phyloP scores from a whole-genome alignment of 2,113 vertebrate species.

The Ammodytes marinus region DNA sequence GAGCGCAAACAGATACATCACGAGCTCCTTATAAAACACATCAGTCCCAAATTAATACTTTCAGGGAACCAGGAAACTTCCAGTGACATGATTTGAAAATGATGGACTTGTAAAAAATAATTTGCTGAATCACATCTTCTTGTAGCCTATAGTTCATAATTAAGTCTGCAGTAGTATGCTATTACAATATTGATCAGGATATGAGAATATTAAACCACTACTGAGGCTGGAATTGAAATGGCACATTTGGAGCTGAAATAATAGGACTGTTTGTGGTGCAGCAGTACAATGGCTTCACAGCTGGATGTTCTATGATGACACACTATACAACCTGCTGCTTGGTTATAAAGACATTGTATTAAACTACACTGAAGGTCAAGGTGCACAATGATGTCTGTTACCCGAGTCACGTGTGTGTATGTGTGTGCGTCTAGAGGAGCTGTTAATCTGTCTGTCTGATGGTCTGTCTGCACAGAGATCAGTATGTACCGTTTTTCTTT shows the following conservation, averaged over 20 bases:
- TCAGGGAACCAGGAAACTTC: neutral
- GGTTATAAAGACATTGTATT: neutral
- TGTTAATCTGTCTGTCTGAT: slow-evolving; percentile 46
- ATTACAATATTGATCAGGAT: neutral
- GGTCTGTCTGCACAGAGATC: slow-evolving; percentile 27
- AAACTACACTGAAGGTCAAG: slow-evolving; percentile 7
- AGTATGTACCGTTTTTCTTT: slow-evolving; percentile 13
- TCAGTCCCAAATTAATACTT: neutral
- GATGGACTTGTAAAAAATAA: neutral
- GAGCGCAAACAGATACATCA: neutral
- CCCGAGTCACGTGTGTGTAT: neutral
- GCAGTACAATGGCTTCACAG: neutral
- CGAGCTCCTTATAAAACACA: no score
- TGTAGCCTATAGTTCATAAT: neutral
- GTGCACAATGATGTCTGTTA: neutral
- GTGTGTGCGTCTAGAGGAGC: neutral
- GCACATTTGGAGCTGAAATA: no score
- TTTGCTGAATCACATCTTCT: neutral
- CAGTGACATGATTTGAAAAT: neutral
- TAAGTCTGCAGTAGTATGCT: neutral
- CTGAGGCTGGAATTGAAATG: no score
- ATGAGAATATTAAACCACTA: no score
- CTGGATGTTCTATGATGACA: slow-evolving; percentile 5
- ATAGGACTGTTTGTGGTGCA: neutral
- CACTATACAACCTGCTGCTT: neutral